A percentile compares a stretch with the other conserved stretches of the same genome.
Evolutionary conservation across 2,888 invertebrate genomes (phyloP).

Genomic region (Euproctis similis): DNA sequence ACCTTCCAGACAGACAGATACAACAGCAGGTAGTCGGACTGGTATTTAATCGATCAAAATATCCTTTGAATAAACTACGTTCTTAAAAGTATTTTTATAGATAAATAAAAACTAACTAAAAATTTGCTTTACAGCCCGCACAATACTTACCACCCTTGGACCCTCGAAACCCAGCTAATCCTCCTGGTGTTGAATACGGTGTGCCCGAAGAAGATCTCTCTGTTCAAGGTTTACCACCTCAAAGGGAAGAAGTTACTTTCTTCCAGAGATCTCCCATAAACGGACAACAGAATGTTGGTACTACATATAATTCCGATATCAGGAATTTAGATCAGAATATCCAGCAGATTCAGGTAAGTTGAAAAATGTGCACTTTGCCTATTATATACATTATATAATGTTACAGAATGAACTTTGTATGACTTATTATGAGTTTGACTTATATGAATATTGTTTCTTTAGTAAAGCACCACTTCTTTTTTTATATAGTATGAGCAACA

Average conservation of each 20-base stretch:
- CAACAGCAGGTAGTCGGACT: constrained; percentile 15
- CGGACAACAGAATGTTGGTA: constrained; percentile 56
- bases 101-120: no score
- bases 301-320: constrained; percentile 47
- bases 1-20: constrained; percentile 39
- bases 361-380: no score
- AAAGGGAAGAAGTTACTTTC: constrained; percentile 46
- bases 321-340: constrained; percentile 44
- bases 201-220: constrained; percentile 49
- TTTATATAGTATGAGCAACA: constrained; percentile 59
- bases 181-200: constrained; percentile 29
- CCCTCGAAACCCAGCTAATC: constrained; percentile 36
- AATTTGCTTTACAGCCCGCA: constrained; percentile 26
- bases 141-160: constrained; percentile 51
- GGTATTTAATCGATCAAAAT: no score
- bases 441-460: no score
- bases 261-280: constrained; percentile 58
- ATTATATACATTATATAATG: no score
- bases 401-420: no score
- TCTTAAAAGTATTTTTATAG: no score
- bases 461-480: constrained; percentile 3
- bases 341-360: constrained; percentile 46
- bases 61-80: no score
- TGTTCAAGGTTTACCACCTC: constrained; percentile 57
- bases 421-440: no score